These are phyloP conservation scores for Petrolisthes manimaculis DNA, from an alignment of 2,888 invertebrate species.

Conservation along the genomic window DNA sequence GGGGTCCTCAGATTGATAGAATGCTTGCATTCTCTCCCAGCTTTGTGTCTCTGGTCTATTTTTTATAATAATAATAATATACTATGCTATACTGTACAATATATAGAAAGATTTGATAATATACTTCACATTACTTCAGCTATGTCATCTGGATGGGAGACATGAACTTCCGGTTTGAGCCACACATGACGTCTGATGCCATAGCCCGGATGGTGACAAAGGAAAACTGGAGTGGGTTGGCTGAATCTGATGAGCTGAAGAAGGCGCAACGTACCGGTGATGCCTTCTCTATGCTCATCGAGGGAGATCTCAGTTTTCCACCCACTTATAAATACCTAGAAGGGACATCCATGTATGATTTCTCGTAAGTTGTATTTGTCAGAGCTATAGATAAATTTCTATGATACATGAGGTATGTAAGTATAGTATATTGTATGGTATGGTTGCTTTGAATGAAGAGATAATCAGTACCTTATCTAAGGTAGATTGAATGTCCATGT, in stretches of 20 bases:
- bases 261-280: conserved; percentile 80
- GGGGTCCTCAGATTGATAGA: no score
- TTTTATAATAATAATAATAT: no score
- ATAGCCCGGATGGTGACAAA: conserved; percentile 78
- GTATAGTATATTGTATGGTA: no score
- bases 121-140: conserved; percentile 71
- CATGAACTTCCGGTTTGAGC: conserved; percentile 85
- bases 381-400: background rate
- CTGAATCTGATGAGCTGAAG: conserved; percentile 83
- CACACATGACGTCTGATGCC: conserved; percentile 77
- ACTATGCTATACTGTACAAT: background rate
- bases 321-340: conserved; percentile 90
- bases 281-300: conserved; percentile 86
- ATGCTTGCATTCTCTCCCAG: no score
- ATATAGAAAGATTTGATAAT: background rate
- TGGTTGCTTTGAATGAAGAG: no score
- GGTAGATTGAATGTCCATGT: background rate
- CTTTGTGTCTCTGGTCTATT: no score
- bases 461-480: no score
- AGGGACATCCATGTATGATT: conserved; percentile 81
- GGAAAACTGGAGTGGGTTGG: conserved; percentile 77
- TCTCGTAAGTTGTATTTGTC: conserved; percentile 76
- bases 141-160: conserved; percentile 94
- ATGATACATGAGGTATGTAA: no score
- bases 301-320: conserved; percentile 81